Evolutionary conservation across 2,797 vertebrate species (phyloP).

Genomic region (Picus viridis): DNA sequence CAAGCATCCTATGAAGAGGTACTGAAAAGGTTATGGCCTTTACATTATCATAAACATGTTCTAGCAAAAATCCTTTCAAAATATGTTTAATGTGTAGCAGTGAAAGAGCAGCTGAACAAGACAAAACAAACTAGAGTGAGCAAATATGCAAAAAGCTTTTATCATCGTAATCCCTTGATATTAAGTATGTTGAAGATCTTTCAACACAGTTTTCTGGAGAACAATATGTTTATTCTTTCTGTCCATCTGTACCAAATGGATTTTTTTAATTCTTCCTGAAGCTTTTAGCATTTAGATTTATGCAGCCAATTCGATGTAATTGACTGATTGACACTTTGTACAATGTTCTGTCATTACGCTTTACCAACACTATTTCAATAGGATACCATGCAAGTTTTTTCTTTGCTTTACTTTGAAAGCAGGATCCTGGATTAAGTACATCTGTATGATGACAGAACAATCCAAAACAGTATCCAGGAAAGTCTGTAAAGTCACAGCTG

Average conservation of each 20-base stretch:
- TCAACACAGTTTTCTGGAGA: conserved; percentile 17
- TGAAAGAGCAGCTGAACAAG: conserved; percentile 44
- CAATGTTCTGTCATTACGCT: conserved; percentile 33
- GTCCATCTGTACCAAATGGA: background rate
- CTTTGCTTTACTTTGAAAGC: background rate
- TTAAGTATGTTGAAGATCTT: conserved; percentile 10
- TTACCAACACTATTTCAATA: conserved; percentile 33
- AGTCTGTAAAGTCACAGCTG: conserved; percentile 54
- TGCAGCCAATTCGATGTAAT: conserved; percentile 43
- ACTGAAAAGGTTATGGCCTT: conserved; percentile 39
- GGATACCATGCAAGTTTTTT: background rate
- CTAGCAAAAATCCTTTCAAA: conserved; percentile 54
- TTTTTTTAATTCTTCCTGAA: conserved; percentile 1
- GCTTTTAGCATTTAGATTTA: conserved; percentile 39
- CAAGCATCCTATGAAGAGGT: background rate
- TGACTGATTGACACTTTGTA: conserved; percentile 3
- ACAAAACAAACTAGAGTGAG: conserved; percentile 47
- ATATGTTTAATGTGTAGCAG: conserved; percentile 41
- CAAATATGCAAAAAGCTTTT: conserved; percentile 21
- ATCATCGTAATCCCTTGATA: conserved; percentile 11
- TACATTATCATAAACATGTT: conserved; percentile 55
- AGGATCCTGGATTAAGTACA: conserved; percentile 58
- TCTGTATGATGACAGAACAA: conserved; percentile 30
- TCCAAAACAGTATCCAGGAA: conserved; percentile 44
- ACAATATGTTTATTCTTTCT: background rate